phyloP scores from a whole-genome alignment of 2,888 invertebrate genomes.

The Eutolmus rufibarbis region DNA sequence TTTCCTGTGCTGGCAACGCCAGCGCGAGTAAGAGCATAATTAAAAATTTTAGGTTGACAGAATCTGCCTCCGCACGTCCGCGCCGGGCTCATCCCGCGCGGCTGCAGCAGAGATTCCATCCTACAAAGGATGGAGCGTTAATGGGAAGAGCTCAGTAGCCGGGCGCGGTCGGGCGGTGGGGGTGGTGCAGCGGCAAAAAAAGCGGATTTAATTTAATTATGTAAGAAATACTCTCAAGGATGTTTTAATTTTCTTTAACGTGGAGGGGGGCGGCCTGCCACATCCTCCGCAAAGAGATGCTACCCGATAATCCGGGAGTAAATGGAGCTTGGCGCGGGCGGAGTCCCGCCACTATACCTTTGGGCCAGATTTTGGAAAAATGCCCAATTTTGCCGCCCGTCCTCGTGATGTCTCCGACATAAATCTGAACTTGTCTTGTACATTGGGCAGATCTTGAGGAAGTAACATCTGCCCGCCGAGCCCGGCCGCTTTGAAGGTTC shows the following conservation, averaged over 20 bases:
- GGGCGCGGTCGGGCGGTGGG: not conserved
- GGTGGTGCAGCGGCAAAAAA: not conserved
- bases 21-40: not conserved
- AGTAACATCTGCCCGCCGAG: not conserved
- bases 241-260: conserved; percentile 13
- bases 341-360: not conserved
- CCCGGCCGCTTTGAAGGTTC: not conserved
- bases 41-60: conserved; percentile 30
- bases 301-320: not conserved
- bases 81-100: not conserved
- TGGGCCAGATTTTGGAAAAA: conserved; percentile 5
- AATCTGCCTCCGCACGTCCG: not conserved
- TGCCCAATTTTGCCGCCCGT: not conserved
- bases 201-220: conserved; percentile 28
- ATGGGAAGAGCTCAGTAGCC: not conserved
- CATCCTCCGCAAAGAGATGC: not conserved
- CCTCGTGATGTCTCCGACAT: conserved; percentile 17
- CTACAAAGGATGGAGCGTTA: not conserved
- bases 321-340: not conserved
- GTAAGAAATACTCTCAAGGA: conserved; percentile 26
- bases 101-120: not conserved
- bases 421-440: conserved; percentile 32
- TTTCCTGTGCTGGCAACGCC: not conserved
- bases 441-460: conserved; percentile 20
- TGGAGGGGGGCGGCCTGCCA: not conserved